Conservation (phyloP, 2,888 invertebrate species). For the Agriopis aurantiaria region DNA sequence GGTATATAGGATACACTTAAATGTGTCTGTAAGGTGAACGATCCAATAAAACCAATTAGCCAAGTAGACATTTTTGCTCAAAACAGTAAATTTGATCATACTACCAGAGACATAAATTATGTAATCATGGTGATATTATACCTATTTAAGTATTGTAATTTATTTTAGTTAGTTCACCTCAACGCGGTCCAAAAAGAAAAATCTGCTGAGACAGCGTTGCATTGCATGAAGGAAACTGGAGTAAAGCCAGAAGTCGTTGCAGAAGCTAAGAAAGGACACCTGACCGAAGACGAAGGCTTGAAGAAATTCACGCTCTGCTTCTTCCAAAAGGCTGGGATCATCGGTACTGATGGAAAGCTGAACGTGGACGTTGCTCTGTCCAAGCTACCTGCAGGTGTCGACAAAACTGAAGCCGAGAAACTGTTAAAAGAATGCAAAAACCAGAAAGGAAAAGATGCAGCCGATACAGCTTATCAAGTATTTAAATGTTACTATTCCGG, state of each 20-base stretch:
- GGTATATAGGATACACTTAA: too few relatives aligned
- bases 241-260: constrained; percentile 67
- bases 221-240: constrained; percentile 71
- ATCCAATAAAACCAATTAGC: too few relatives aligned
- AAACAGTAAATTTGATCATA: too few relatives aligned
- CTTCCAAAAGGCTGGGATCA: constrained; percentile 74
- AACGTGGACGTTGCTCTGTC: constrained; percentile 73
- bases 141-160: not conserved
- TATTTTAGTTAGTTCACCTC: constrained; percentile 64
- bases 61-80: too few relatives aligned
- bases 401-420: constrained; percentile 68
- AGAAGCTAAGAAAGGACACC: constrained; percentile 73
- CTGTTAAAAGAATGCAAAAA: constrained; percentile 73
- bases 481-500: constrained; percentile 77
- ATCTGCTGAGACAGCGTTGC: constrained; percentile 56
- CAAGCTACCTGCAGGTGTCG: constrained; percentile 71
- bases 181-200: constrained; percentile 67
- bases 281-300: constrained; percentile 71
- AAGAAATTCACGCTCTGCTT: constrained; percentile 81
- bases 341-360: constrained; percentile 68
- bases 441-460: constrained; percentile 68
- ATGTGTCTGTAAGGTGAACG: too few relatives aligned
- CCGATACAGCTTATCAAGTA: constrained; percentile 74
- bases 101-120: too few relatives aligned
- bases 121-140: too few relatives aligned